Evolutionary conservation across 2,888 invertebrate species (phyloP), one percentile per base, ranked within the genome.

Genomic region (Ashinkailepas kermadecensis): DNA sequence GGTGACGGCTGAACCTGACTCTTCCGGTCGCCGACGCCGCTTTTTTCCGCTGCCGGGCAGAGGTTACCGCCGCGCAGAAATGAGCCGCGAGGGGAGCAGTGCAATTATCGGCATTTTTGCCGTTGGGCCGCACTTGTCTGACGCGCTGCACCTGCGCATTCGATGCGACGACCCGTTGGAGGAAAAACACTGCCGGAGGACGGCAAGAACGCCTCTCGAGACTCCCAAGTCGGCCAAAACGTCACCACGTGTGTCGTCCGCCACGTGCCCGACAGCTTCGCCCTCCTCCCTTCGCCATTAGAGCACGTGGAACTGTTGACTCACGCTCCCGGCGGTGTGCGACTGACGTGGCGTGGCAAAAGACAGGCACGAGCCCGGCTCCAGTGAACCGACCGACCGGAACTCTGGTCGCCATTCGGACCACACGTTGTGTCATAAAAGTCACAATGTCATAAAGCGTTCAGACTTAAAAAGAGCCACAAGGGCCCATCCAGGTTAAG

Each of bases 71-170:
- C 10, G 67, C 25, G 25, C 65, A 65, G 65, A 18, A 8, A 65
- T 23, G 65, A 9, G 67, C 67, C 25, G 67, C 67, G 23, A 25
- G 25, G 65, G n/a, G 67, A 25, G 67, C 10, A 25, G n/a, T 25
- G 25, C 67, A 67, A 67, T 67, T 67, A 67, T 25, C 67, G 67
- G 12, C 67, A 67, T 67, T 67, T 67, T 67, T 67, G 67, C 25
- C 25, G 25, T 25, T 25, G 12, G 13, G 25, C 25, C n/a, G 25
- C n/a, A 67, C 25, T 67, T 25, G 23, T 15, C n/a, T 25, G 25
- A 13, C 11, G 25, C n/a, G 67, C 67, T 25, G 67, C 67, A 67
- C 67, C 67, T 67, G 67, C 67, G 4, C 65, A 10, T 13, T 11
- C 12, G 25, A 39, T 39, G 39, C 39, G 39, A 39, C 39, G 39